phyloP scores from a whole-genome alignment of 2,888 invertebrate species.

The Xestia ashworthii region DNA sequence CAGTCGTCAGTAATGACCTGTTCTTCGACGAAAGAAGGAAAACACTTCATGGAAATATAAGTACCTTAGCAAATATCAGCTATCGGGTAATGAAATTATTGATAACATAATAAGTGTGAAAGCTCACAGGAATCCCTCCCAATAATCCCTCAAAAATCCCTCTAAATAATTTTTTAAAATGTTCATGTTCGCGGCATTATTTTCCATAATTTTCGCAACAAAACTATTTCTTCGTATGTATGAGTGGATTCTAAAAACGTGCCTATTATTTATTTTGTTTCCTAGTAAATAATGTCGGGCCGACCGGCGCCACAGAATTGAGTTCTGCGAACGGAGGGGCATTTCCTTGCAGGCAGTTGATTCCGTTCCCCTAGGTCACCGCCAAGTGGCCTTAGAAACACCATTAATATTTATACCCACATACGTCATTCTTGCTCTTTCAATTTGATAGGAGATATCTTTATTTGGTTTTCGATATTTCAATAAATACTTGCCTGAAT shows the following conservation, averaged over 20 bases:
- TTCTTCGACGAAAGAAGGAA: constrained; percentile 12
- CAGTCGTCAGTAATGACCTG: constrained; percentile 31
- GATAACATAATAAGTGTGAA: background rate
- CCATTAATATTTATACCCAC: constrained; percentile 83
- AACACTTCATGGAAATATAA: constrained; percentile 1
- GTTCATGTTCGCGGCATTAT: constrained; percentile 15
- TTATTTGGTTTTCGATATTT: constrained; percentile 23
- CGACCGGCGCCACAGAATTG: constrained; percentile 83
- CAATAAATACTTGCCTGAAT: constrained; percentile 23
- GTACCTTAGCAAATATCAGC: background rate
- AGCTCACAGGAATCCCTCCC: constrained; percentile 1
- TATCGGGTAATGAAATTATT: background rate
- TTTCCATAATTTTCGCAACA: constrained; percentile 48
- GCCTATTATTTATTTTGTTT: constrained; percentile 85
- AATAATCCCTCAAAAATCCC: too few relatives aligned
- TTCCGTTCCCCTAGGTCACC: constrained; percentile 73
- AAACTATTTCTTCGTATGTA: constrained; percentile 70
- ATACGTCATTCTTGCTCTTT: constrained; percentile 71
- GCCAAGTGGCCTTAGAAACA: constrained; percentile 76
- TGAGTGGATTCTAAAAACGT: constrained; percentile 77
- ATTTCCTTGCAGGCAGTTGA: constrained; percentile 83
- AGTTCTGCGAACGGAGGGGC: constrained; percentile 84
- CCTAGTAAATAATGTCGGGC: constrained; percentile 81
- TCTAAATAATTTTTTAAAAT: constrained; percentile 1
- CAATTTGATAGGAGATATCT: constrained; percentile 53